phyloP scores from a whole-genome alignment of 2,113 vertebrate genomes.

The Alouatta palliata region DNA sequence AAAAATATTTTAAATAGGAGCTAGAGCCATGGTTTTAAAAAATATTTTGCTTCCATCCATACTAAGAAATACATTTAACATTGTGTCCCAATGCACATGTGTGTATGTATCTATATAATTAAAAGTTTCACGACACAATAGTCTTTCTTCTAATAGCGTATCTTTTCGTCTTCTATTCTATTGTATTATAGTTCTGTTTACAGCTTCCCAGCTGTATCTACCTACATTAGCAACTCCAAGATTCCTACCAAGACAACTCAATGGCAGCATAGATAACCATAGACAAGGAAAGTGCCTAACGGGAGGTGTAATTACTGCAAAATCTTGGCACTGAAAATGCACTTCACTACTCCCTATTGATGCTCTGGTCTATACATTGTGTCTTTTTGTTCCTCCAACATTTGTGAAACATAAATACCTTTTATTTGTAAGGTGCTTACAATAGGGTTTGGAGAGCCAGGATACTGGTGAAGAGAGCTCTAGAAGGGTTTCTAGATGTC shows the following conservation, averaged over 20 bases:
- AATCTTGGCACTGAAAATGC: neutral
- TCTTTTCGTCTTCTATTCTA: neutral
- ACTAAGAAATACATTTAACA: conserved; percentile 1
- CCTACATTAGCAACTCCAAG: neutral
- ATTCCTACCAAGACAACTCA: neutral
- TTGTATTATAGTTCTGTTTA: neutral
- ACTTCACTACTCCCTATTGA: neutral
- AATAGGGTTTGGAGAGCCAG: neutral
- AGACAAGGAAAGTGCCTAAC: neutral
- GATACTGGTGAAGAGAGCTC: neutral
- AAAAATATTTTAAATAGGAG: neutral
- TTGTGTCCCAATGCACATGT: neutral
- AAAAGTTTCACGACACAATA: neutral
- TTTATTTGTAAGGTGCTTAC: neutral
- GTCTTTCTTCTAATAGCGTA: neutral
- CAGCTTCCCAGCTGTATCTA: neutral
- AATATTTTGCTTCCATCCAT: neutral
- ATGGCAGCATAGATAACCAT: neutral
- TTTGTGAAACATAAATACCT: neutral
- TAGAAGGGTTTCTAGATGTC: neutral
- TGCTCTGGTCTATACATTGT: neutral
- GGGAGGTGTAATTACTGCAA: neutral
- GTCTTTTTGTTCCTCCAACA: neutral
- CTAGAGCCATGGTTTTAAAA: neutral
- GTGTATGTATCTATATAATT: neutral